Conservation (phyloP, 2,113 vertebrate species). For the Fulmarus glacialis region DNA sequence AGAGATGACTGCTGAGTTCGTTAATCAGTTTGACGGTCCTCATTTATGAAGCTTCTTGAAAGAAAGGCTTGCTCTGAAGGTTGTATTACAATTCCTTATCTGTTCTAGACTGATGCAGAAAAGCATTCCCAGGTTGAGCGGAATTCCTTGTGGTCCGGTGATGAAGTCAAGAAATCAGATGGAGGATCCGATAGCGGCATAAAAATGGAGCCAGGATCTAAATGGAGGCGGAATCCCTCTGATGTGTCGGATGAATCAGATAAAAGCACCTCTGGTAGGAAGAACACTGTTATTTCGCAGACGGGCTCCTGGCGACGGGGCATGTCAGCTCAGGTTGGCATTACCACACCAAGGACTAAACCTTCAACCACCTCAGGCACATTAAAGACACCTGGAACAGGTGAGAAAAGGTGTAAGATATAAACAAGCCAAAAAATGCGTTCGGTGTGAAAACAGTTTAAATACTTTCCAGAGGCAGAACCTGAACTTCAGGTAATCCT, state of each 20-base stretch:
- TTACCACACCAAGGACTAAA: constrained; percentile 92
- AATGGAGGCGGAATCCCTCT: constrained; percentile 91
- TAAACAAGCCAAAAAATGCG: background rate
- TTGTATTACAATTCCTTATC: background rate
- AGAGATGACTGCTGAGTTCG: background rate
- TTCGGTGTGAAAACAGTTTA: background rate
- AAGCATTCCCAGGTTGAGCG: constrained; percentile 87
- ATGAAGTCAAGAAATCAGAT: constrained; percentile 90
- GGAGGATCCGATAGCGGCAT: constrained; percentile 87
- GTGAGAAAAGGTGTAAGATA: constrained; percentile 70
- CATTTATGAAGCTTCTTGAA: background rate
- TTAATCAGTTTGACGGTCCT: background rate
- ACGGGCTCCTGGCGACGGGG: constrained; percentile 96
- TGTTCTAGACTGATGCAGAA: constrained; percentile 89
- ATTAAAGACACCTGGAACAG: constrained; percentile 87
- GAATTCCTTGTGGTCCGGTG: constrained; percentile 85
- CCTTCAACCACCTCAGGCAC: constrained; percentile 72
- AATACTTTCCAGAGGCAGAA: constrained; percentile 27
- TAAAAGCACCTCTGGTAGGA: constrained; percentile 89
- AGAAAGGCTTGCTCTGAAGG: background rate
- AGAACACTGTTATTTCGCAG: constrained; percentile 86
- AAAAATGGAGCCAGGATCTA: constrained; percentile 85
- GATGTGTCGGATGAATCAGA: constrained; percentile 95
- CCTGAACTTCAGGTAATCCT: constrained; percentile 59
- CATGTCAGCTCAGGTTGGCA: constrained; percentile 95